phyloP scores from a whole-genome alignment of 2,797 vertebrate species.

The Sitta carolinensis region DNA sequence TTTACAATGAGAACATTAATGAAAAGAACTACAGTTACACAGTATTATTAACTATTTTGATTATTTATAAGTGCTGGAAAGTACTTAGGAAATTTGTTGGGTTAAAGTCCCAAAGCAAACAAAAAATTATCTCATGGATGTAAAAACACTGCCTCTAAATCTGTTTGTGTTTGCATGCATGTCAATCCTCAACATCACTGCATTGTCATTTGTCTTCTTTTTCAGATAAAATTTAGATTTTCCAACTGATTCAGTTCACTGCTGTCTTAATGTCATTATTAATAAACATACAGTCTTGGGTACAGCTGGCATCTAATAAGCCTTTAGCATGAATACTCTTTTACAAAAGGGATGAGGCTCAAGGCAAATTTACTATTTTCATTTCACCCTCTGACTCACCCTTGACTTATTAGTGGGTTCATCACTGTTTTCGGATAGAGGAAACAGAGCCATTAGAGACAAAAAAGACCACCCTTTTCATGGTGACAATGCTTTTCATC shows the following conservation, averaged over 20 bases:
- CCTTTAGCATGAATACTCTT: background rate
- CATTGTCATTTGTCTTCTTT: background rate
- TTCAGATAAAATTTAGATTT: background rate
- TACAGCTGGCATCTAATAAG: constrained; percentile 16
- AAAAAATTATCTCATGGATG: background rate
- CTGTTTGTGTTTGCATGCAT: background rate
- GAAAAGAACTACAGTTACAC: background rate
- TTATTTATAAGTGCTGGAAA: background rate
- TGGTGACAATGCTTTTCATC: background rate
- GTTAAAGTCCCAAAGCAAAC: background rate
- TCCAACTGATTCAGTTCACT: background rate
- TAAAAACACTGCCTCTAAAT: background rate
- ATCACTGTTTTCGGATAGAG: background rate
- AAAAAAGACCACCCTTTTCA: background rate
- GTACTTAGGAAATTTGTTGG: background rate
- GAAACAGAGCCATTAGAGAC: background rate
- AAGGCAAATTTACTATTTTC: constrained; percentile 26
- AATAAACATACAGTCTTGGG: background rate
- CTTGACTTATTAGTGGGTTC: background rate
- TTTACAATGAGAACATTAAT: background rate
- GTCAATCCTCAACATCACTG: background rate
- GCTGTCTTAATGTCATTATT: background rate
- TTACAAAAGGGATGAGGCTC: background rate
- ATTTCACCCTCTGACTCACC: constrained; percentile 7
- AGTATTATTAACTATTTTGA: background rate